Percentiles rank a stretch among this genome's conserved stretches.
These are phyloP conservation scores for Drosophila pseudoananassae DNA, from an alignment of 1,140 invertebrate species.

Conservation along the genomic window DNA sequence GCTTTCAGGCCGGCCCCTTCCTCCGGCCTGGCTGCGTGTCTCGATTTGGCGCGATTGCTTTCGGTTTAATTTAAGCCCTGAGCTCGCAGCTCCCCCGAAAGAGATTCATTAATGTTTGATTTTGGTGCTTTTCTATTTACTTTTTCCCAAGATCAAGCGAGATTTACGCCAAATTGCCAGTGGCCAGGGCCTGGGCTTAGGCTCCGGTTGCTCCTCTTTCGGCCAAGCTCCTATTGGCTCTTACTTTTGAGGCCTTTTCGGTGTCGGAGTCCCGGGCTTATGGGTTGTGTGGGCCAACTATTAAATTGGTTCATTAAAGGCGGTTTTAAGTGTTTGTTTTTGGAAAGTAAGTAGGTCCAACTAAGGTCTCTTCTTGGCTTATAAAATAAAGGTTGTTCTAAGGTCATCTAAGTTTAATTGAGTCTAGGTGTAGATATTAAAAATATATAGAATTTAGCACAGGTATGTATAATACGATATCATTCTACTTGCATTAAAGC, in stretches of 20 bases:
- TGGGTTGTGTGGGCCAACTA: slow-evolving; percentile 8
- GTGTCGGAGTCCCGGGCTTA: not conserved
- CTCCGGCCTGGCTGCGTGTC: slow-evolving; percentile 64
- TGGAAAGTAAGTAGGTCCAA: not conserved
- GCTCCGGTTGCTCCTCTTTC: slow-evolving; percentile 1
- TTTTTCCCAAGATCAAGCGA: slow-evolving; percentile 75
- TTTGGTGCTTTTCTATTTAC: slow-evolving; percentile 64
- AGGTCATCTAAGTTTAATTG: too few relatives aligned
- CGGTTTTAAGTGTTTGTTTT: slow-evolving; percentile 46
- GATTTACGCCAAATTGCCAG: slow-evolving; percentile 73
- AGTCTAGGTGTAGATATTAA: too few relatives aligned
- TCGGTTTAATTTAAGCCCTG: slow-evolving; percentile 65
- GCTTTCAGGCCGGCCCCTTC: slow-evolving; percentile 32
- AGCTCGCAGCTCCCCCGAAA: slow-evolving; percentile 38
- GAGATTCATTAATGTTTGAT: slow-evolving; percentile 74
- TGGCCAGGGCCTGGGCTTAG: slow-evolving; percentile 16
- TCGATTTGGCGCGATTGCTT: slow-evolving; percentile 74
- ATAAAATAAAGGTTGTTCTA: too few relatives aligned
- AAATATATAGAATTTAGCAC: too few relatives aligned
- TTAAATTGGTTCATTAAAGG: slow-evolving; percentile 74
- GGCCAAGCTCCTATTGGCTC: not conserved
- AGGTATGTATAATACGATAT: too few relatives aligned
- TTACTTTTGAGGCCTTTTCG: not conserved
- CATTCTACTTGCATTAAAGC: too few relatives aligned
- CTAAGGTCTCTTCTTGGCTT: too few relatives aligned